Base-by-base conservation (phyloP, 2,113 vertebrate genomes). In the Poeciliopsis retropinna region DNA sequence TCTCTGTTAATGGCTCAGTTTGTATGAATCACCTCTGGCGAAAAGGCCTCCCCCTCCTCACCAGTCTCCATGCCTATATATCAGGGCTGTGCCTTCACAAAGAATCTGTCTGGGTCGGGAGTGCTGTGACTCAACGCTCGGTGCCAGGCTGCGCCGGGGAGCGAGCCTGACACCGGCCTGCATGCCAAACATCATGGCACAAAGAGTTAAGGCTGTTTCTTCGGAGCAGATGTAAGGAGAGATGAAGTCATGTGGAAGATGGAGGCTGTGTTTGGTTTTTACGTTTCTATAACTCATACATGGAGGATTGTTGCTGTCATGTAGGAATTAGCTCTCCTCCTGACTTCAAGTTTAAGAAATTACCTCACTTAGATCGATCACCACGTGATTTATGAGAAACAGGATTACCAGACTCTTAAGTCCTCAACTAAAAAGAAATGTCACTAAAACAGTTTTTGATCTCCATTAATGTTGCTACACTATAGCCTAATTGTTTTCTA, bases 1-100 rank as follows among this genome's bases (percentile, higher is more conserved):
- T 84, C 66, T 75, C 1, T 71, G 64, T 83, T 79, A 70, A 87
- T 65, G 67, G 27, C 79, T 79, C 25, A 19, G 75, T 82, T 75
- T 85, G 73, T 84, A 88, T 94, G 76, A 91, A 93, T 94, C 91
- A 91, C 87, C 72, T 84, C 65, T 85, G 72, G 67, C 89, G 79
- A 57, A 93, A 93, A 93, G 92, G 84, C 85, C 88, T 80, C 80
- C 80, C 80, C 32, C 75, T 88, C 83, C 82, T 76, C 60, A 81
- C 79, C 64, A 63, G 79, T 62, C 79, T 82, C 79, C 77, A 77
- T 60, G 79, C 80, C 82, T 89, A 76, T 86, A 88, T 86, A 87
- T 90, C 89, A 86, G 79, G 67, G 70, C 79, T 83, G 66, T 60
- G 62, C 68, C 65, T 79, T 90, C 63, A 85, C 85, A 90, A 81